These are phyloP conservation scores for Marronus borbonicus DNA, from an alignment of 2,888 invertebrate genomes.

Conservation along the genomic window DNA sequence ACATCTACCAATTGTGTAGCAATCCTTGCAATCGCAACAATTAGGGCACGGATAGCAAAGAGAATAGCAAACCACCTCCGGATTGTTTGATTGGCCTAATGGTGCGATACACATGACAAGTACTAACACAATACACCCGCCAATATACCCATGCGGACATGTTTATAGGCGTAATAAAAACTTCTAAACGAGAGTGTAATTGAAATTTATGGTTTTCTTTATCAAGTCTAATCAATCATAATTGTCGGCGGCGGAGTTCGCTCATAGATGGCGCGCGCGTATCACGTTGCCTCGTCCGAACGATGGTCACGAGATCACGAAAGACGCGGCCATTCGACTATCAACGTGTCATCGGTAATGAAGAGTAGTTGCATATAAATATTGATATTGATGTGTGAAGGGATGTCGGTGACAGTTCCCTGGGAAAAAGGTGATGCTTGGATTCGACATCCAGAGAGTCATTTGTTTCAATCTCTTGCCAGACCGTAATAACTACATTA, in stretches of 20 bases:
- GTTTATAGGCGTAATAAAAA: constrained; percentile 50
- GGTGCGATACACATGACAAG: constrained; percentile 3
- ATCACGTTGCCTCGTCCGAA: constrained; percentile 57
- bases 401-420: constrained; percentile 71
- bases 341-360: constrained; percentile 68
- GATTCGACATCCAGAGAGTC: constrained; percentile 61
- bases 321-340: constrained; percentile 61
- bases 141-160: constrained; percentile 1
- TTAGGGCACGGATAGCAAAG: too few species aligned
- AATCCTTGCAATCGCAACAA: too few species aligned
- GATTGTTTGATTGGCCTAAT: constrained; percentile 17
- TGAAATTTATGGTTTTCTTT: constrained; percentile 62
- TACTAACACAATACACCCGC: neutral
- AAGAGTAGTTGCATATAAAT: constrained; percentile 69
- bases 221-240: constrained; percentile 64
- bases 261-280: constrained; percentile 22
- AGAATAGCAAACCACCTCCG: constrained; percentile 4
- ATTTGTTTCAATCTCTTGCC: constrained; percentile 73
- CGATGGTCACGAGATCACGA: constrained; percentile 55
- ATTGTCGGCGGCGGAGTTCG: constrained; percentile 57
- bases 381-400: constrained; percentile 72
- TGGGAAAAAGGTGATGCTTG: constrained; percentile 57
- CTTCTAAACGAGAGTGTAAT: constrained; percentile 56
- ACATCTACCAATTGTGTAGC: too few species aligned
- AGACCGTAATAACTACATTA: constrained; percentile 29